Evolutionary conservation across 2,797 vertebrate genomes (phyloP).

Genomic region (Hybognathus amarus): DNA sequence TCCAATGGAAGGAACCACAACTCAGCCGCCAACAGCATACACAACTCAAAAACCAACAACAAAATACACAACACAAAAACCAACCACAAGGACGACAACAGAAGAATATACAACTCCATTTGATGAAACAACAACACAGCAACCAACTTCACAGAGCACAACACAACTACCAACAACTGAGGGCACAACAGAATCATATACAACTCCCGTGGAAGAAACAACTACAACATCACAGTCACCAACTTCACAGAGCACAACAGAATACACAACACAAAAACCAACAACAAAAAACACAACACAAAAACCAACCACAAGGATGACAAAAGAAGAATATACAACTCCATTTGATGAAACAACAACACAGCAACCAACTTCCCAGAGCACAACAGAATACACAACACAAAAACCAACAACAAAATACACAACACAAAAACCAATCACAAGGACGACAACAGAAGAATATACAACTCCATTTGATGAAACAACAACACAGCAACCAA

Average conservation of each 20-base stretch:
- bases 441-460: background rate
- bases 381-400: background rate
- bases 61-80: conserved; percentile 3
- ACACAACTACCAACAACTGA: background rate
- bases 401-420: background rate
- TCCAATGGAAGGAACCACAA: background rate
- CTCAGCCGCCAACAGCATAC: background rate
- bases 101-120: too few relatives aligned
- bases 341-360: background rate
- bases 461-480: background rate
- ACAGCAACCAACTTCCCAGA: background rate
- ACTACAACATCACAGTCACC: background rate
- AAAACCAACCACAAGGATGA: background rate
- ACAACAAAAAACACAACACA: background rate
- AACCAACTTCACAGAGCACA: background rate
- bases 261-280: background rate
- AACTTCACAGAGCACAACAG: background rate
- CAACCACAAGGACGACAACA: too few relatives aligned
- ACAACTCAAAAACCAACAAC: background rate
- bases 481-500: background rate
- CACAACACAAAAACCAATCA: background rate
- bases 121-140: background rate
- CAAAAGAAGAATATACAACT: background rate
- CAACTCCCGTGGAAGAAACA: background rate
- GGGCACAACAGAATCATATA: background rate